phyloP scores from a whole-genome alignment of 2,888 invertebrate species.

The Aphodius sticticus region DNA sequence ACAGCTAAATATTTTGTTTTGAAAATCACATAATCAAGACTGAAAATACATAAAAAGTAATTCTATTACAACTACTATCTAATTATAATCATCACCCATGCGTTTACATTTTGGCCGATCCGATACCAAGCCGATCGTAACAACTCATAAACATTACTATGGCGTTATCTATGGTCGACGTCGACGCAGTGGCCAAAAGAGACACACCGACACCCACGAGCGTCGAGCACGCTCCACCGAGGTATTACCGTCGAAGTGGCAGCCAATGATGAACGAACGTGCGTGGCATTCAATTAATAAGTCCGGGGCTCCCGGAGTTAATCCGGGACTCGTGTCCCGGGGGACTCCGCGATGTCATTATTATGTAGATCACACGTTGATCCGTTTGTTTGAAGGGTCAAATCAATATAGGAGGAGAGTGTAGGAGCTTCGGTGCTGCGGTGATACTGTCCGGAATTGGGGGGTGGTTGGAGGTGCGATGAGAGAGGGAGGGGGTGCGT shows the following conservation, averaged over 20 bases:
- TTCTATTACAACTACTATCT: too few species aligned
- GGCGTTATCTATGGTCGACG: slow-evolving; percentile 12
- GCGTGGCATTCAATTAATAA: slow-evolving; percentile 61
- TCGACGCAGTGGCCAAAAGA: slow-evolving; percentile 9
- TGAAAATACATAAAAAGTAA: too few species aligned
- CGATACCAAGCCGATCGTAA: neutral
- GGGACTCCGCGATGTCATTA: slow-evolving; percentile 59
- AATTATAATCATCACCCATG: too few species aligned
- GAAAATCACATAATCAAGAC: too few species aligned
- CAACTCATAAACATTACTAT: slow-evolving; percentile 48
- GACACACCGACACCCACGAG: slow-evolving; percentile 15
- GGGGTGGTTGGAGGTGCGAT: neutral
- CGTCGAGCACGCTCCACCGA: slow-evolving; percentile 45
- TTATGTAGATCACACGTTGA: slow-evolving; percentile 63
- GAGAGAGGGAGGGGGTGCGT: slow-evolving; percentile 1
- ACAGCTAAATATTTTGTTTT: too few species aligned
- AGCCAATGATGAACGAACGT: slow-evolving; percentile 61
- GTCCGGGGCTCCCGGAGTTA: slow-evolving; percentile 57
- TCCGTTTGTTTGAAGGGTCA: slow-evolving; percentile 58
- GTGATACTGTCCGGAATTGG: neutral
- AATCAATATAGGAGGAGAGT: slow-evolving; percentile 54
- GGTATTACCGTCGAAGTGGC: slow-evolving; percentile 57
- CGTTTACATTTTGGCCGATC: too few species aligned
- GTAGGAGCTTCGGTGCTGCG: neutral
- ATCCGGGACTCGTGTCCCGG: slow-evolving; percentile 59